These are phyloP conservation scores for Indicator maculatus DNA, from an alignment of 2,113 vertebrate genomes.

Conservation along the genomic window DNA sequence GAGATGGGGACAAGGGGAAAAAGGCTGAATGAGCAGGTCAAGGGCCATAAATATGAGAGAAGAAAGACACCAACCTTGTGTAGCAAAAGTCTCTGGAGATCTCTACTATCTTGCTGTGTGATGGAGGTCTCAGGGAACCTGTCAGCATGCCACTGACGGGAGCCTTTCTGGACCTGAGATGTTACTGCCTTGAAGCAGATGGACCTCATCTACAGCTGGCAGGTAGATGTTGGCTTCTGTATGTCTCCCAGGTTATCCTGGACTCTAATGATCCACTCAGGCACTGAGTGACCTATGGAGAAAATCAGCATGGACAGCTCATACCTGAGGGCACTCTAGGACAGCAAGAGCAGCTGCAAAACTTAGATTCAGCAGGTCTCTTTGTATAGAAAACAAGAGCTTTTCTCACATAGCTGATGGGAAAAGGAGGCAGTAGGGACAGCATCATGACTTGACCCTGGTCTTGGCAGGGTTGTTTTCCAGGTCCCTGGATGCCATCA, in stretches of 20 bases:
- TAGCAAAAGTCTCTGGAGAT: background rate
- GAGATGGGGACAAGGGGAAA: background rate
- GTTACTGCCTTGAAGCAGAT: fast-evolving
- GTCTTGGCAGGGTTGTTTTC: background rate
- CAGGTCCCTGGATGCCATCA: background rate
- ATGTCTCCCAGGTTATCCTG: background rate
- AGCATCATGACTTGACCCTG: background rate
- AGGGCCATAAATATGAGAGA: background rate
- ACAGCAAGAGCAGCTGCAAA: background rate
- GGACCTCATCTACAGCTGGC: background rate
- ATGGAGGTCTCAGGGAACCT: background rate
- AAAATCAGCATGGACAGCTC: background rate
- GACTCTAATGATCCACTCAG: background rate
- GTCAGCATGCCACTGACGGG: background rate
- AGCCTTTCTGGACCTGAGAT: background rate
- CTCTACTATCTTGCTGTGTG: background rate
- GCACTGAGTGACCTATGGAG: background rate
- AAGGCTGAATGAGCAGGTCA: background rate
- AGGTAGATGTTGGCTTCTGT: background rate
- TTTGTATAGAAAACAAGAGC: background rate
- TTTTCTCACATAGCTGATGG: background rate
- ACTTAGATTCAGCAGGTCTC: background rate
- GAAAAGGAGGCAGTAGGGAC: background rate
- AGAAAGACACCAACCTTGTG: background rate
- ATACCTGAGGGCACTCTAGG: background rate